phyloP scores from a whole-genome alignment of 35 echinoderm and acorn worm species.

The Eucidaris tribuloides region DNA sequence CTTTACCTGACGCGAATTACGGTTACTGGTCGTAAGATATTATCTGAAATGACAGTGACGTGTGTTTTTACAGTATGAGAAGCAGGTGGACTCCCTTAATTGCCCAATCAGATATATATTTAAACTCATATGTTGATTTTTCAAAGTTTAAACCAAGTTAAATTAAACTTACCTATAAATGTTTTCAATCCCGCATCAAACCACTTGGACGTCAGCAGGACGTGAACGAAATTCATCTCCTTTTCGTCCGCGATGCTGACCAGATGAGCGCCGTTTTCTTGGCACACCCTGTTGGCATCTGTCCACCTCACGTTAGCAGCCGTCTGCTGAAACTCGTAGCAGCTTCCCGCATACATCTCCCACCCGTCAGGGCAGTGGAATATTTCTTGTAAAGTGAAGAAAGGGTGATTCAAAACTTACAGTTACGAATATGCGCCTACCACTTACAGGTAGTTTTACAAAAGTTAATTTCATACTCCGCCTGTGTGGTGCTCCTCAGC shows the following conservation, averaged over 20 bases:
- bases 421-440: too few relatives aligned
- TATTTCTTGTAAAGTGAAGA: neutral
- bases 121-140: too few relatives aligned
- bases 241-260: conserved; percentile 63
- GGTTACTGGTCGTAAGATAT: too few relatives aligned
- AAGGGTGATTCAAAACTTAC: neutral
- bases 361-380: conserved; percentile 35
- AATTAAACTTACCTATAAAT: conserved; percentile 51
- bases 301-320: conserved; percentile 46
- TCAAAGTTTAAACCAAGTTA: neutral
- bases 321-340: conserved; percentile 61
- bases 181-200: conserved; percentile 41
- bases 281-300: conserved; percentile 56
- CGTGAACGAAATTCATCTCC: conserved; percentile 87
- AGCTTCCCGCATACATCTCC: conserved; percentile 50
- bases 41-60: too few relatives aligned
- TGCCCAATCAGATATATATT: too few relatives aligned
- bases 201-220: conserved; percentile 62
- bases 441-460: too few relatives aligned
- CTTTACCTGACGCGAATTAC: too few relatives aligned
- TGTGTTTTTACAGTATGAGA: too few relatives aligned
- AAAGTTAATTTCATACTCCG: too few relatives aligned
- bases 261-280: conserved; percentile 40
- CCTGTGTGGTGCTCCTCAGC: too few relatives aligned
- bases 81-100: too few relatives aligned